These are phyloP conservation scores for Oryzias javanicus DNA, from an alignment of 2,113 vertebrate genomes.

Conservation along the genomic window DNA sequence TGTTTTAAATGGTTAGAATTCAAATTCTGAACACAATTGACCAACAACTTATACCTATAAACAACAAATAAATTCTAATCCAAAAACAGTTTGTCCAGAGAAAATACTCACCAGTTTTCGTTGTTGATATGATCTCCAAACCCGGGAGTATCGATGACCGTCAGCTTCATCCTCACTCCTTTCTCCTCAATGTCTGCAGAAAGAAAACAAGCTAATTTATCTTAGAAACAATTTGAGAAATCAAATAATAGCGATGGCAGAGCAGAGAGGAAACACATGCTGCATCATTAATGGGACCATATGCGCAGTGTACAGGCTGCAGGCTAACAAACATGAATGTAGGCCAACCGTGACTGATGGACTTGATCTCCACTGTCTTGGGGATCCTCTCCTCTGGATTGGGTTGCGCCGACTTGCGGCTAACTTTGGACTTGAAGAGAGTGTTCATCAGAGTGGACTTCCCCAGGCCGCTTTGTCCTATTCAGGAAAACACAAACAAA, in stretches of 20 bases:
- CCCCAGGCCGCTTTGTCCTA: slow-evolving; percentile 96
- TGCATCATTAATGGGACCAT: not conserved
- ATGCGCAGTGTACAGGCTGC: not conserved
- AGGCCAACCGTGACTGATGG: slow-evolving; percentile 88
- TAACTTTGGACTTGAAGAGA: slow-evolving; percentile 98
- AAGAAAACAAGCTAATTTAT: not conserved
- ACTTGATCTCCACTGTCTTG: slow-evolving; percentile 97
- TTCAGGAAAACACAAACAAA: slow-evolving; percentile 8
- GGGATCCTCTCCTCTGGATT: slow-evolving; percentile 89
- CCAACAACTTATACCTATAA: too few species aligned
- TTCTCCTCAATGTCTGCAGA: slow-evolving; percentile 94
- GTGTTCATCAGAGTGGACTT: slow-evolving; percentile 99
- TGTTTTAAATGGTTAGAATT: too few species aligned
- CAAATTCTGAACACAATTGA: too few species aligned
- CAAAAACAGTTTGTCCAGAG: too few species aligned
- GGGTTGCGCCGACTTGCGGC: slow-evolving; percentile 88
- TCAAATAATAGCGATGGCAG: not conserved
- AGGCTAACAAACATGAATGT: slow-evolving; percentile 3
- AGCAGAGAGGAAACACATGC: not conserved
- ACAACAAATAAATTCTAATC: too few species aligned
- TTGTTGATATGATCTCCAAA: slow-evolving; percentile 99
- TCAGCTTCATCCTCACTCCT: slow-evolving; percentile 96
- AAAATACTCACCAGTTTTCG: slow-evolving; percentile 89
- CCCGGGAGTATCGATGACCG: slow-evolving; percentile 93
- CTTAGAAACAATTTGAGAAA: not conserved